A percentile compares a stretch with the other conserved stretches of the same genome.
Conservation (phyloP, 2,797 vertebrate genomes). For the Myotis findleyi region DNA sequence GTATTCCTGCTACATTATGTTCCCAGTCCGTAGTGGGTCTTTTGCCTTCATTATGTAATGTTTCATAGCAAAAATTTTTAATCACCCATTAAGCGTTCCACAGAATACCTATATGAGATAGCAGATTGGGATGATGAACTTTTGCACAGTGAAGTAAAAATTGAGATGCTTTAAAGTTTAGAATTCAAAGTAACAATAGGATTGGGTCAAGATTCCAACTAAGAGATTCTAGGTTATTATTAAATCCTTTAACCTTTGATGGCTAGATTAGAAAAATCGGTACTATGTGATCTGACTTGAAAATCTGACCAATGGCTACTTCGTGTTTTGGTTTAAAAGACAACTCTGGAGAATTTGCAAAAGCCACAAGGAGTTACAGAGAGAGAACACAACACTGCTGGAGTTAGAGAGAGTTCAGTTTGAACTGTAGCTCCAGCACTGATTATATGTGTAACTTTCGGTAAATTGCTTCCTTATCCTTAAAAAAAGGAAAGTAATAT, state of each 20-base stretch:
- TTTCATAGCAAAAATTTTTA: neutral
- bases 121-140: neutral
- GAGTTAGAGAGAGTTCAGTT: neutral
- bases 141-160: conserved; percentile 19
- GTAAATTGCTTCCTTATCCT: neutral
- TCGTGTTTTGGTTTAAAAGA: neutral
- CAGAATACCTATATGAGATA: neutral
- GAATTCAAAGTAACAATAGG: conserved; percentile 37
- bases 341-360: neutral
- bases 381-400: neutral
- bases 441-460: neutral
- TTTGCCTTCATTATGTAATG: conserved; percentile 29
- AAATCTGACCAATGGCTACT: neutral
- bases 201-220: conserved; percentile 34
- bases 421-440: neutral
- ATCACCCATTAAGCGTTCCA: neutral
- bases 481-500: neutral
- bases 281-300: neutral
- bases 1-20: neutral
- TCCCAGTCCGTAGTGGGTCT: neutral
- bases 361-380: neutral
- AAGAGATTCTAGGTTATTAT: conserved; percentile 26
- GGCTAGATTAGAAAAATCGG: neutral
- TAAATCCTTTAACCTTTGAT: conserved; percentile 5
- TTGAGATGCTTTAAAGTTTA: neutral